Evolutionary conservation across 2,888 invertebrate genomes (phyloP).

Genomic region (Teleogryllus oceanicus): DNA sequence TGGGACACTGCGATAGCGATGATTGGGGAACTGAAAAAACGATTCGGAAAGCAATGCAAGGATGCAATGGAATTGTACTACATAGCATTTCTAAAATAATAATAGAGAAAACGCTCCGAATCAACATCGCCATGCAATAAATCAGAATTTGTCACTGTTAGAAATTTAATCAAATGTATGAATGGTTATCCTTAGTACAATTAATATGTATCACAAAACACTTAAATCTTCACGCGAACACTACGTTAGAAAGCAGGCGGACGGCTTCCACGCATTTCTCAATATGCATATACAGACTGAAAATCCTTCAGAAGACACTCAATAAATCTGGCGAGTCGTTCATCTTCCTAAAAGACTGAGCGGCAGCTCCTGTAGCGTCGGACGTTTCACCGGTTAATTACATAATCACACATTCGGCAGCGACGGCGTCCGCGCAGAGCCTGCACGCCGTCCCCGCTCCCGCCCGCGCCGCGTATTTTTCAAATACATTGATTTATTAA

Average conservation of each 20-base stretch:
- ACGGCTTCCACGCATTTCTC: not conserved
- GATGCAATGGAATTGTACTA: too few species aligned
- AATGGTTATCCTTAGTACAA: too few species aligned
- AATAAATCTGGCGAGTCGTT: not conserved
- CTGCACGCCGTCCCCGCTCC: not conserved
- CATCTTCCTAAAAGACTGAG: not conserved
- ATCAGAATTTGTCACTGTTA: too few species aligned
- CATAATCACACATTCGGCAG: constrained; percentile 18
- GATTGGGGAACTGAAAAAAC: too few species aligned
- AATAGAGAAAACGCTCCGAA: too few species aligned
- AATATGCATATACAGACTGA: not conserved
- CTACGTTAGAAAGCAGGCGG: not conserved
- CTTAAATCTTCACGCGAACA: not conserved
- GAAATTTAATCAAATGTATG: too few species aligned
- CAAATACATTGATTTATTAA: constrained; percentile 7
- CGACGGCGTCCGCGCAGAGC: not conserved
- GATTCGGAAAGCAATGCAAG: too few species aligned
- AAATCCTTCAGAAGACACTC: not conserved
- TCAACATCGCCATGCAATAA: too few species aligned
- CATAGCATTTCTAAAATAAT: too few species aligned
- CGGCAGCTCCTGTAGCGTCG: not conserved
- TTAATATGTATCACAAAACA: too few species aligned
- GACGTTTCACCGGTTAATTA: constrained; percentile 18
- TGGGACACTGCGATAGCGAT: too few species aligned
- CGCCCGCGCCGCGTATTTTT: constrained; percentile 1